A percentile compares a stretch with the other conserved stretches of the same genome.
phyloP scores from a whole-genome alignment of 2,113 vertebrate genomes.

The Lontra canadensis region DNA sequence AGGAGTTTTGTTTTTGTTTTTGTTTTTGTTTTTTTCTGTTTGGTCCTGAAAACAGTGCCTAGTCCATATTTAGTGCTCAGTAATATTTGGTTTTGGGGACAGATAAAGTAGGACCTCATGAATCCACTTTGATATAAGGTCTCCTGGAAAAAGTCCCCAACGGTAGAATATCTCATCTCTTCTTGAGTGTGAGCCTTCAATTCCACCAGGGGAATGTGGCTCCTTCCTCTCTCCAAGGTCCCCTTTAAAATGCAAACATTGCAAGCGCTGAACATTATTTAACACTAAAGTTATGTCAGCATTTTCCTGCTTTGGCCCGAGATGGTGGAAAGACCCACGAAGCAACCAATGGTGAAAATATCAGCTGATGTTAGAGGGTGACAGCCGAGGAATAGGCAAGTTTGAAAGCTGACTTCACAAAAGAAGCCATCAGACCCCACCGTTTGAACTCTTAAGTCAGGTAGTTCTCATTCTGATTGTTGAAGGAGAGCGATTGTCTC shows the following conservation, averaged over 20 bases:
- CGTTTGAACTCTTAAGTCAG: neutral
- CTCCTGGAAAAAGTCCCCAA: neutral
- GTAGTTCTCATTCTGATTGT: neutral
- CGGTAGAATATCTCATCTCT: neutral
- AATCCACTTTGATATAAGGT: neutral
- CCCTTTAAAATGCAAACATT: constrained; percentile 14
- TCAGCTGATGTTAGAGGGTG: neutral
- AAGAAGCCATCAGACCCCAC: neutral
- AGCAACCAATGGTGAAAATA: neutral
- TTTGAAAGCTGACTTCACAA: neutral
- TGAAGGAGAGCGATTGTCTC: neutral
- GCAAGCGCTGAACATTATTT: neutral
- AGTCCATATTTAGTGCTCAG: neutral
- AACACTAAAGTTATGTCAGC: neutral
- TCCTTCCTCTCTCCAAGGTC: neutral
- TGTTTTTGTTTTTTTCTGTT: neutral
- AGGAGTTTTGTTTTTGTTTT: neutral
- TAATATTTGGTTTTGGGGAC: neutral
- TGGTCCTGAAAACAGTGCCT: neutral
- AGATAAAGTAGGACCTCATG: neutral
- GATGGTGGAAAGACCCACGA: neutral
- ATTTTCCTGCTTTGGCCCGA: neutral
- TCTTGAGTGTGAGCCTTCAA: neutral
- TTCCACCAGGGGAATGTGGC: too few relatives aligned
- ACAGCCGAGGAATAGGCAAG: neutral